Evolutionary conservation across 1,140 invertebrate genomes (phyloP).

Genomic region (Leptinotarsa texana): DNA sequence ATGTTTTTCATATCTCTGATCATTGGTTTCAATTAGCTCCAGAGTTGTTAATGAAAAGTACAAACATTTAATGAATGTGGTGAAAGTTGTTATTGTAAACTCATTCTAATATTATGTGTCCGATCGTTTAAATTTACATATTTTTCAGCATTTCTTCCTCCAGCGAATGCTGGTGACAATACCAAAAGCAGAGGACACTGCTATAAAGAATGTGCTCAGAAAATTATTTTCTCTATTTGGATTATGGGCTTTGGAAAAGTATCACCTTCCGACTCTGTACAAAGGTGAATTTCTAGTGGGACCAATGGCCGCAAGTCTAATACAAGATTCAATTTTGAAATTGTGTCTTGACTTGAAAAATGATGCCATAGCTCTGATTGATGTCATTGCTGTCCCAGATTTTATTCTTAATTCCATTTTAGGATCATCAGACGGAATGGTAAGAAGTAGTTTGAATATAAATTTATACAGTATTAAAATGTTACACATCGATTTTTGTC

Average conservation of each 20-base stretch:
- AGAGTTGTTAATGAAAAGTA: background rate
- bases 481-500: conserved; percentile 49
- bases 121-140: background rate
- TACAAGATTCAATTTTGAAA: conserved; percentile 64
- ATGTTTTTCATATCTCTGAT: too few species aligned
- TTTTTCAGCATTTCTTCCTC: conserved; percentile 66
- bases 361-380: conserved; percentile 74
- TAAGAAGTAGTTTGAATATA: conserved; percentile 43
- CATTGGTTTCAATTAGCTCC: background rate
- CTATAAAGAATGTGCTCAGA: conserved; percentile 63
- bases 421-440: conserved; percentile 78
- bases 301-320: conserved; percentile 54
- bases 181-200: conserved; percentile 57
- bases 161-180: conserved; percentile 63
- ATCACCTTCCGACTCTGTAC: conserved; percentile 74
- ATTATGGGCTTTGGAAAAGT: conserved; percentile 71
- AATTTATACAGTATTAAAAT: conserved; percentile 61
- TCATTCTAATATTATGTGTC: background rate
- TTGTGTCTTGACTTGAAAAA: conserved; percentile 69
- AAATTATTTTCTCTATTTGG: conserved; percentile 74
- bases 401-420: conserved; percentile 81
- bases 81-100: too few species aligned
- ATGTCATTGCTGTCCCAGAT: conserved; percentile 86
- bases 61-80: background rate
- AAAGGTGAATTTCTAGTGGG: conserved; percentile 70